Evolutionary conservation across 2,113 vertebrate species (phyloP).

Genomic region (Nerophis lumbriciformis): DNA sequence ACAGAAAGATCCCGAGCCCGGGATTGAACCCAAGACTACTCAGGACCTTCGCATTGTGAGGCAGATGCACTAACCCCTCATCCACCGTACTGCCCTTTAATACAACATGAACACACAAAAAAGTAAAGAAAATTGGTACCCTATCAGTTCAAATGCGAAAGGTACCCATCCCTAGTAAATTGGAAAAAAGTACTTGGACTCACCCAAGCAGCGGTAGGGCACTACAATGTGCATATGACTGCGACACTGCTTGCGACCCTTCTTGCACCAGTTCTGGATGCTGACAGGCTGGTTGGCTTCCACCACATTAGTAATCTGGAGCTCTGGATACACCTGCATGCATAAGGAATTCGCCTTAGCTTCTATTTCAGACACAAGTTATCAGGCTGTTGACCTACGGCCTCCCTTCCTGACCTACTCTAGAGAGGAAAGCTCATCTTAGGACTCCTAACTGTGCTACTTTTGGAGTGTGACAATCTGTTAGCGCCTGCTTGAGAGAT

Average conservation of each 20-base stretch:
- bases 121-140: too few relatives aligned
- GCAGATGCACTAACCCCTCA: too few relatives aligned
- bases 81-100: too few relatives aligned
- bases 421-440: background rate
- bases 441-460: background rate
- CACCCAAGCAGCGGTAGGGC: conserved; percentile 95
- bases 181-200: conserved; percentile 1
- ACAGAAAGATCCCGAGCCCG: too few relatives aligned
- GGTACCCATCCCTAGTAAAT: too few relatives aligned
- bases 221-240: conserved; percentile 90
- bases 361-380: background rate
- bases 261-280: conserved; percentile 98
- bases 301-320: conserved; percentile 97
- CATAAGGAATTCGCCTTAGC: background rate
- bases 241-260: conserved; percentile 87
- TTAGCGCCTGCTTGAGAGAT: background rate
- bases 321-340: conserved; percentile 88
- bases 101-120: too few relatives aligned
- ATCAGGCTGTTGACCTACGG: background rate
- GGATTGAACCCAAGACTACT: too few relatives aligned
- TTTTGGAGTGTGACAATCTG: background rate
- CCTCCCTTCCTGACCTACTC: background rate
- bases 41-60: too few relatives aligned
- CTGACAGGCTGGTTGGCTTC: conserved; percentile 96
- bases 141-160: too few relatives aligned